A percentile compares a stretch with the other conserved stretches of the same genome.
phyloP scores from a whole-genome alignment of 1,140 invertebrate genomes.

The Euwallacea similis region DNA sequence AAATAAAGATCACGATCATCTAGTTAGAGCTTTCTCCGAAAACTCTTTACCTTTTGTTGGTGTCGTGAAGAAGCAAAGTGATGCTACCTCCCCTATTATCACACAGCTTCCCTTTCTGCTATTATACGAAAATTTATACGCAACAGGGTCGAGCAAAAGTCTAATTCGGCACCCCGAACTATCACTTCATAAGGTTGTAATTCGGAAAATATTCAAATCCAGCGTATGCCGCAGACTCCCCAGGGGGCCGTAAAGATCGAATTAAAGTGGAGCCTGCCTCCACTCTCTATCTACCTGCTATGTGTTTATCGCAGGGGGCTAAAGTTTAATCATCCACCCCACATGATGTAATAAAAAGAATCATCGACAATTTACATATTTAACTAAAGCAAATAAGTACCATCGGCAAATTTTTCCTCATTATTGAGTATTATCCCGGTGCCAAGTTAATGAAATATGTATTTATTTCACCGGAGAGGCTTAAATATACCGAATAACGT shows the following conservation, averaged over 20 bases:
- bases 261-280: constrained; percentile 38
- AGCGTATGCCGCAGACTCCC: constrained; percentile 34
- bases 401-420: constrained; percentile 17
- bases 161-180: constrained; percentile 32
- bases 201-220: constrained; percentile 40
- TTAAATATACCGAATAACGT: constrained; percentile 20
- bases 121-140: constrained; percentile 35
- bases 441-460: constrained; percentile 28
- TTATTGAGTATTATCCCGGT: constrained; percentile 19
- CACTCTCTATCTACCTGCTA: constrained; percentile 28
- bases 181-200: constrained; percentile 40
- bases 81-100: no score
- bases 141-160: constrained; percentile 34
- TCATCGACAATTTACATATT: constrained; percentile 14
- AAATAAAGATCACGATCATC: no score
- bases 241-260: constrained; percentile 37
- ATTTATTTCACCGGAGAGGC: constrained; percentile 21
- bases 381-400: constrained; percentile 1
- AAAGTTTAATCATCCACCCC: constrained; percentile 24
- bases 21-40: no score
- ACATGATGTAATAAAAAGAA: background rate
- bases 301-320: constrained; percentile 31
- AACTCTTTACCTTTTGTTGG: no score
- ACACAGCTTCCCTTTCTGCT: no score
- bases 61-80: no score